phyloP scores from a whole-genome alignment of 1,140 invertebrate genomes.

The Euschistus heros region DNA sequence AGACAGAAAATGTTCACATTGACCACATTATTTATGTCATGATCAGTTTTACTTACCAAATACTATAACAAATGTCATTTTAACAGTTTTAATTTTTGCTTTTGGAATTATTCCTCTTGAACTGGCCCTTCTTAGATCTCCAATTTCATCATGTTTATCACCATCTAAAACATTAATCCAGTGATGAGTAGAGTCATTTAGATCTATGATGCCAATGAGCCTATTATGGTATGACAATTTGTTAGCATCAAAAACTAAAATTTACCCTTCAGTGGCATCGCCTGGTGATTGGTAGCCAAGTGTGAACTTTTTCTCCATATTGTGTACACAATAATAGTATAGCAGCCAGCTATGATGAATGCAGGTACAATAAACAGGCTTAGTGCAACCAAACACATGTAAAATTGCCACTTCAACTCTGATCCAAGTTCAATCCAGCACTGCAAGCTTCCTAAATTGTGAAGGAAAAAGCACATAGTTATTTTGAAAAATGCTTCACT shows the following conservation, averaged over 20 bases:
- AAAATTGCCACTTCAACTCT: slow-evolving; percentile 72
- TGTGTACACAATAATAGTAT: slow-evolving; percentile 81
- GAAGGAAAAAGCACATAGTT: too few species aligned
- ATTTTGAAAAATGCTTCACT: too few species aligned
- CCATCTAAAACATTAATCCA: slow-evolving; percentile 12
- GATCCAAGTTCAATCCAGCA: slow-evolving; percentile 82
- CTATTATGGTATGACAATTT: not conserved
- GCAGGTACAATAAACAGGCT: slow-evolving; percentile 80
- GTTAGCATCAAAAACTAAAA: not conserved
- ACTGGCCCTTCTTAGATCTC: slow-evolving; percentile 52
- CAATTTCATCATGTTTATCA: slow-evolving; percentile 17
- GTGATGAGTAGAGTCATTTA: not conserved
- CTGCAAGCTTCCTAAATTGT: slow-evolving; percentile 53
- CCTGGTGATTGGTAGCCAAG: slow-evolving; percentile 12
- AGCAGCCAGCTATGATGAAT: slow-evolving; percentile 81
- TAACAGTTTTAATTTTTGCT: slow-evolving; percentile 89
- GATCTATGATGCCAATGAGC: too few species aligned
- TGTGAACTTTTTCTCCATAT: slow-evolving; percentile 72
- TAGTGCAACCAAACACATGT: slow-evolving; percentile 72
- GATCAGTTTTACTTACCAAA: slow-evolving; percentile 54
- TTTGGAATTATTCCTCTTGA: slow-evolving; percentile 78
- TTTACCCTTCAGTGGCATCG: slow-evolving; percentile 22
- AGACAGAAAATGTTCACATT: not conserved
- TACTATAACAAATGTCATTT: slow-evolving; percentile 92
- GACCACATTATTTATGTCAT: not conserved